Percentiles rank a stretch among this genome's conserved stretches.
Evolutionary conservation across 2,888 invertebrate species (phyloP).

Genomic region (Trichogramma evanescens): DNA sequence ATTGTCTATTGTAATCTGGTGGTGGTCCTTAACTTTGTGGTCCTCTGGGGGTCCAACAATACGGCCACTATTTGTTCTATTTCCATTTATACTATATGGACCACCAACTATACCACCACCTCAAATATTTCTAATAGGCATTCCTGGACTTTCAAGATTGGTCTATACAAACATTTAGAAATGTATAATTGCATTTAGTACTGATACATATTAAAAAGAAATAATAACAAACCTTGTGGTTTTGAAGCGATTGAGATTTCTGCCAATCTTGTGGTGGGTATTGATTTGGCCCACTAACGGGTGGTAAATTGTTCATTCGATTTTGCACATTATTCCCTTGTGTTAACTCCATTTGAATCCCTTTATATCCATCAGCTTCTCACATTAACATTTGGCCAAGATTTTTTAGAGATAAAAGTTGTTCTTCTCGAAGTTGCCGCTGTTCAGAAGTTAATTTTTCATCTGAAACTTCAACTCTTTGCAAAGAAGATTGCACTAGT

Average conservation of each 20-base stretch:
- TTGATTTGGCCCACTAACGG: slow-evolving; percentile 36
- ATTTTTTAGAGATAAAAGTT: slow-evolving; percentile 82
- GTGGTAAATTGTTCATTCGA: slow-evolving; percentile 35
- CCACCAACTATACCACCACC: slow-evolving; percentile 41
- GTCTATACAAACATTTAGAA: too few species aligned
- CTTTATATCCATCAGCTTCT: slow-evolving; percentile 29
- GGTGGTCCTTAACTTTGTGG: slow-evolving; percentile 66
- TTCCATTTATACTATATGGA: slow-evolving; percentile 54
- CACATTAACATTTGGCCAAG: slow-evolving; percentile 78
- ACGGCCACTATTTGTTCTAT: slow-evolving; percentile 26
- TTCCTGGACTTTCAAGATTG: slow-evolving; percentile 19
- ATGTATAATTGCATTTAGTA: neutral
- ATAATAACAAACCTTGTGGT: too few species aligned
- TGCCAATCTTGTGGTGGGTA: slow-evolving; percentile 68
- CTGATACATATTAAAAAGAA: neutral
- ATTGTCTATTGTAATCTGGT: slow-evolving; percentile 57
- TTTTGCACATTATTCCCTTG: slow-evolving; percentile 34
- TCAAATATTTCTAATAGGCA: slow-evolving; percentile 39
- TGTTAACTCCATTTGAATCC: slow-evolving; percentile 42
- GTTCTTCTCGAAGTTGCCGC: slow-evolving; percentile 86
- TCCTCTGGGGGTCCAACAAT: slow-evolving; percentile 42
- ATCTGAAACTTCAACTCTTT: slow-evolving; percentile 84
- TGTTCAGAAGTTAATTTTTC: slow-evolving; percentile 96
- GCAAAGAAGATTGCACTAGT: slow-evolving; percentile 57
- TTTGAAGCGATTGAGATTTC: slow-evolving; percentile 75